Percentiles rank a stretch among this genome's conserved stretches.
Conservation (phyloP, 2,888 invertebrate species). For the Cylindroiulus punctatus region DNA sequence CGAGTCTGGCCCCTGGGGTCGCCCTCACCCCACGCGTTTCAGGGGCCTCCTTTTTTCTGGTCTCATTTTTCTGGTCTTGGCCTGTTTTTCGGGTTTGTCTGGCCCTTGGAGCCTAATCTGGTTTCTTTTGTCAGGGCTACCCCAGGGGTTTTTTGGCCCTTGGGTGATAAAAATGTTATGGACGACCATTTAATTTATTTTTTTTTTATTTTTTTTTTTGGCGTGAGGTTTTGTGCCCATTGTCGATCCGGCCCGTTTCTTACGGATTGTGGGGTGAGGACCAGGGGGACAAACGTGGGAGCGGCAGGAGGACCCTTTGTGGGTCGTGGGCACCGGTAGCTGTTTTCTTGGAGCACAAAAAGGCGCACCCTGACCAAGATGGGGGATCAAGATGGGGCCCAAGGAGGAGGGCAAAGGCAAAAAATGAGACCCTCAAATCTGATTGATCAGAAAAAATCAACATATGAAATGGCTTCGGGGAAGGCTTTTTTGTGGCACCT, state of each 20-base stretch:
- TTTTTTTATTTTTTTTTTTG: background rate
- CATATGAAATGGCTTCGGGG: constrained; percentile 27
- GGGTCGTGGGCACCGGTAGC: constrained; percentile 7
- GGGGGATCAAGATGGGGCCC: background rate
- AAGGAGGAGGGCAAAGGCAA: background rate
- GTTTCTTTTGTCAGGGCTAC: constrained; percentile 31
- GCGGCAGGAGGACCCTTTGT: background rate
- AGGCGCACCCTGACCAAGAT: background rate
- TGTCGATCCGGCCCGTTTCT: background rate
- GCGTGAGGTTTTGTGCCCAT: background rate
- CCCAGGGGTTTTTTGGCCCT: background rate
- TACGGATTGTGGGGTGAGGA: constrained; percentile 12
- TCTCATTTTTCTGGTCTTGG: constrained; percentile 2
- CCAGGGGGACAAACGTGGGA: constrained; percentile 22
- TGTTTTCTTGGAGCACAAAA: background rate
- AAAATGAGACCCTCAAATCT: constrained; percentile 4
- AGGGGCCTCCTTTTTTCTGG: constrained; percentile 4
- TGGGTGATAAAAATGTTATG: background rate
- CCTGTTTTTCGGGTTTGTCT: background rate
- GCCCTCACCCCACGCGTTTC: constrained; percentile 18
- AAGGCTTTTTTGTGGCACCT: background rate
- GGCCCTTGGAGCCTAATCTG: constrained; percentile 12
- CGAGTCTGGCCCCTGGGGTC: background rate
- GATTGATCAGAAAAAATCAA: constrained; percentile 17
- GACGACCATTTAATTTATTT: background rate